Percentiles rank a stretch among this genome's conserved stretches.
Conservation (phyloP, 1,140 invertebrate species). For the Adelges cooleyi region DNA sequence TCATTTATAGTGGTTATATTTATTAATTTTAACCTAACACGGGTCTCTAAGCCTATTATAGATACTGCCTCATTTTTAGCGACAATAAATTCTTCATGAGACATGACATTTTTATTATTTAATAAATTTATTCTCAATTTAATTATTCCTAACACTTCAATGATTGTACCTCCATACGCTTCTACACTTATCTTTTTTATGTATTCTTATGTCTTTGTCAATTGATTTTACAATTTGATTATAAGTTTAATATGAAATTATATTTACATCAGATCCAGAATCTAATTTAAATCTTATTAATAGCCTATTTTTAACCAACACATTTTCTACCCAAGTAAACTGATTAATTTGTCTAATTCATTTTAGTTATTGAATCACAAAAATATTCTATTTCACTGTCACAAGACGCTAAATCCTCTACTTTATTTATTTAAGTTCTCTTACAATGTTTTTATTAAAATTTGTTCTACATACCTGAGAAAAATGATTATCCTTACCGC, state of each 20-base stretch:
- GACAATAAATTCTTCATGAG: not conserved
- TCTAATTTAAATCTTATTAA: not conserved
- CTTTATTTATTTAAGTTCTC: not conserved
- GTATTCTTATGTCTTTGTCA: not conserved
- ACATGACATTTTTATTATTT: not conserved
- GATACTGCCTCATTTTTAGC: not conserved
- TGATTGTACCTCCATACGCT: not conserved
- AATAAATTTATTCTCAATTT: not conserved
- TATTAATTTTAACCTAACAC: not conserved
- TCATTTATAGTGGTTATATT: not conserved
- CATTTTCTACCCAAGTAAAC: not conserved
- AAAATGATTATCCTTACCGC: not conserved
- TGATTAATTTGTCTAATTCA: not conserved
- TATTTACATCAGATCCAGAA: not conserved
- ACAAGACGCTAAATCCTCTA: not conserved
- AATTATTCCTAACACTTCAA: not conserved
- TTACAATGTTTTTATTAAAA: no score
- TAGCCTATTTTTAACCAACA: not conserved
- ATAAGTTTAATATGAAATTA: not conserved
- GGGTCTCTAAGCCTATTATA: not conserved
- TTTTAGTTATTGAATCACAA: not conserved
- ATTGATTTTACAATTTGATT: not conserved
- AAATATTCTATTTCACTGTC: no score
- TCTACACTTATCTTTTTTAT: not conserved
- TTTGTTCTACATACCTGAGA: no score